Evolutionary conservation across 2,797 vertebrate genomes (phyloP).

Genomic region (Scarus forsteni): DNA sequence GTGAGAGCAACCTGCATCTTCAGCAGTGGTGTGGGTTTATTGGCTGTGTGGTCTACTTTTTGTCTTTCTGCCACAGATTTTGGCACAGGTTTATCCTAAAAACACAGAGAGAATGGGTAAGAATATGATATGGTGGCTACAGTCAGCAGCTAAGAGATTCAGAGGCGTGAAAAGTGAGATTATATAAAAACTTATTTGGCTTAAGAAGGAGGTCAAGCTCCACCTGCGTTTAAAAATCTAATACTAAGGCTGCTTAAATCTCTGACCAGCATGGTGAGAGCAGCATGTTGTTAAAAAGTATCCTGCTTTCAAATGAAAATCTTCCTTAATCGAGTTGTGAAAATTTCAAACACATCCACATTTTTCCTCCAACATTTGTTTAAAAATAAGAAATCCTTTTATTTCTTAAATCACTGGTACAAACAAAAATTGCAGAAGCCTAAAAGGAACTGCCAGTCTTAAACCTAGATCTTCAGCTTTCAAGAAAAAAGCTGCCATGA

Average conservation of each 20-base stretch:
- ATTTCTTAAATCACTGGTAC: too few relatives aligned
- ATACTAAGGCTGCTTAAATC: background rate
- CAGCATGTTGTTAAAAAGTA: background rate
- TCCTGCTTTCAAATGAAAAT: background rate
- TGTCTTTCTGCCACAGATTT: slow-evolving; percentile 52
- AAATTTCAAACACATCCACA: too few relatives aligned
- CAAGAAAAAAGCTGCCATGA: too few relatives aligned
- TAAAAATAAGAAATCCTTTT: too few relatives aligned
- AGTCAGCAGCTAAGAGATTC: slow-evolving; percentile 43
- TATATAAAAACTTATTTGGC: slow-evolving; percentile 24
- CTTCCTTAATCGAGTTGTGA: too few relatives aligned
- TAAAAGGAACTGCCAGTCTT: too few relatives aligned
- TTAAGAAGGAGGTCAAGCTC: background rate
- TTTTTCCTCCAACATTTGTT: too few relatives aligned
- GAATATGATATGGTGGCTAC: slow-evolving; percentile 29
- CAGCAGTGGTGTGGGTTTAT: slow-evolving; percentile 64
- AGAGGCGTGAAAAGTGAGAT: slow-evolving; percentile 31
- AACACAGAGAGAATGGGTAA: slow-evolving; percentile 33
- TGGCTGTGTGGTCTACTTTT: slow-evolving; percentile 62
- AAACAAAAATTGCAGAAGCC: too few relatives aligned
- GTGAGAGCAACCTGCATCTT: slow-evolving; percentile 58
- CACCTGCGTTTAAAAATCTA: background rate
- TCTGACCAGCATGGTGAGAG: background rate
- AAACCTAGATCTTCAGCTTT: too few relatives aligned
- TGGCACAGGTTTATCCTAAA: slow-evolving; percentile 48